Conservation (phyloP, 1,140 invertebrate species). For the Platyscapa corneri region DNA sequence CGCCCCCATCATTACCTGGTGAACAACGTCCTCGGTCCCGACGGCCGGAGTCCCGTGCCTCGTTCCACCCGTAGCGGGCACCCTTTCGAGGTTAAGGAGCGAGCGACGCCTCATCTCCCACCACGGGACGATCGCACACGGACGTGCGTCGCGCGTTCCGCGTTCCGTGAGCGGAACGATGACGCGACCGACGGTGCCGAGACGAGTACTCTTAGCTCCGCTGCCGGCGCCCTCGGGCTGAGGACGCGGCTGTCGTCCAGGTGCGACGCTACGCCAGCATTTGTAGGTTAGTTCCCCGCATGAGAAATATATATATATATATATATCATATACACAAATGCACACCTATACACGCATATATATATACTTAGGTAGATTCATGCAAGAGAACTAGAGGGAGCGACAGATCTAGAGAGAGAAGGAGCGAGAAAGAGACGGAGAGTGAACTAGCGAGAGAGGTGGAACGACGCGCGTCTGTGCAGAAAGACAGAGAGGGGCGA, state of each 20-base stretch:
- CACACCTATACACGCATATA: no score
- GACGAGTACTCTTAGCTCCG: neutral
- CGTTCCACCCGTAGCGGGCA: neutral
- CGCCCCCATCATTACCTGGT: neutral
- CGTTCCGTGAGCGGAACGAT: conserved; percentile 13
- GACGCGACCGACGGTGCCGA: conserved; percentile 11
- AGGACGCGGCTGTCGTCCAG: neutral
- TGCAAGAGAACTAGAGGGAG: neutral
- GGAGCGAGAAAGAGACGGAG: neutral
- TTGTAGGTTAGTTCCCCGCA: neutral
- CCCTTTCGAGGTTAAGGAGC: neutral
- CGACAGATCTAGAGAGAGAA: neutral
- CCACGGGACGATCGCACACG: neutral
- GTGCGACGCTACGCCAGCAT: neutral
- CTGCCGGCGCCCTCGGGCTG: neutral
- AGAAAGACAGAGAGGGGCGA: conserved; percentile 29
- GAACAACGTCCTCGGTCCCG: no score
- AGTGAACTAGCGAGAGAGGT: neutral
- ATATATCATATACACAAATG: no score
- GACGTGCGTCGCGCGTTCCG: conserved; percentile 33
- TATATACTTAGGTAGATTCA: no score
- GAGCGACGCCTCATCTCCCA: neutral
- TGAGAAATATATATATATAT: no score
- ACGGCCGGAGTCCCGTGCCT: neutral
- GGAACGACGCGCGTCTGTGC: neutral